These are phyloP conservation scores for Halcyon badia DNA, from an alignment of 2,797 vertebrate genomes.

Conservation along the genomic window DNA sequence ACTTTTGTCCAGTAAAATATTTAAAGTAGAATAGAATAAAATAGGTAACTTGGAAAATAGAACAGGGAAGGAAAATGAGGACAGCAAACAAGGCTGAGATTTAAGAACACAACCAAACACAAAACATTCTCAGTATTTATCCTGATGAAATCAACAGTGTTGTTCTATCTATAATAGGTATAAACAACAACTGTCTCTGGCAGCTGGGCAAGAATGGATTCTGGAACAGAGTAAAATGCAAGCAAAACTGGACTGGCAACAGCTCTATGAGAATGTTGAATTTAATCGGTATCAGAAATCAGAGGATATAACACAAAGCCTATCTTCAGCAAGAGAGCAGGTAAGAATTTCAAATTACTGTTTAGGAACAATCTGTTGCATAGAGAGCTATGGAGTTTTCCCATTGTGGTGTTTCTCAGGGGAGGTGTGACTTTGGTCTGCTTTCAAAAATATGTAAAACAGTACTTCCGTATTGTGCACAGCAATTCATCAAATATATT, in stretches of 20 bases:
- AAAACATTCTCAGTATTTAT: background rate
- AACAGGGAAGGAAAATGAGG: background rate
- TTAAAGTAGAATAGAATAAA: background rate
- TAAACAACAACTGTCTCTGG: constrained; percentile 81
- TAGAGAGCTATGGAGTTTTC: background rate
- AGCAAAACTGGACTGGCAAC: constrained; percentile 85
- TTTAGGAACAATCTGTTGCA: background rate
- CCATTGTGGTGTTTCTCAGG: background rate
- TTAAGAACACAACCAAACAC: background rate
- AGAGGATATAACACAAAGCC: constrained; percentile 83
- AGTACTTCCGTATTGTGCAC: background rate
- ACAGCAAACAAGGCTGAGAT: background rate
- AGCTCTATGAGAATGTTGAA: constrained; percentile 79
- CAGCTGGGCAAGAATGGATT: constrained; percentile 77
- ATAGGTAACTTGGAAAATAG: background rate
- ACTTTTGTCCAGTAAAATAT: background rate
- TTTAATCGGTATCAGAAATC: constrained; percentile 78
- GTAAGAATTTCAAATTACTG: constrained; percentile 67
- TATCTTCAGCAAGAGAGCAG: constrained; percentile 83
- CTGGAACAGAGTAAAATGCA: constrained; percentile 83
- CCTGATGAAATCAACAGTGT: background rate
- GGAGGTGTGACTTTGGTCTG: background rate
- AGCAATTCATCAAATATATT: background rate
- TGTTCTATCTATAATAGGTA: constrained; percentile 78
- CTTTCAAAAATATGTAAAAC: background rate